phyloP scores from a whole-genome alignment of 2,888 invertebrate species.

The Catotricha subobsoleta region DNA sequence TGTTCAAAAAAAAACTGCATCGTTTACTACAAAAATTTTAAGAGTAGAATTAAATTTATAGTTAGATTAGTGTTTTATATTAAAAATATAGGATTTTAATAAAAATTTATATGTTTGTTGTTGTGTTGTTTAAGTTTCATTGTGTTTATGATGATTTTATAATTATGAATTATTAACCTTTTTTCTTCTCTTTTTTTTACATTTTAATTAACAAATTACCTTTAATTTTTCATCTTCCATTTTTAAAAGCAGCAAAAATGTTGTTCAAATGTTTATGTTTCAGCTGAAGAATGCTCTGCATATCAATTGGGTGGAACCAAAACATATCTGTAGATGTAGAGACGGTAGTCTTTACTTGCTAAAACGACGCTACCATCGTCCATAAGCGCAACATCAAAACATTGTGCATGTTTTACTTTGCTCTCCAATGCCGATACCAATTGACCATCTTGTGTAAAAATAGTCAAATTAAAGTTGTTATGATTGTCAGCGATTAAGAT shows the following conservation, averaged over 20 bases:
- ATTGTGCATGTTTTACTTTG: conserved; percentile 99
- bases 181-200: background rate
- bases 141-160: too few relatives aligned
- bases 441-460: conserved; percentile 95
- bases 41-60: too few relatives aligned
- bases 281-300: too few relatives aligned
- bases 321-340: conserved; percentile 98
- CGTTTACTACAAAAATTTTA: too few relatives aligned
- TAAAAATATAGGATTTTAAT: too few relatives aligned
- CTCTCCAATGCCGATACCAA: conserved; percentile 96
- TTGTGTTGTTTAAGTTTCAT: too few relatives aligned
- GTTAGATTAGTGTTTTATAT: too few relatives aligned
- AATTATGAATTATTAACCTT: too few relatives aligned
- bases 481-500: conserved; percentile 99
- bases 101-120: too few relatives aligned
- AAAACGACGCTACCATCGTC: conserved; percentile 97
- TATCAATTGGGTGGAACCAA: conserved; percentile 74
- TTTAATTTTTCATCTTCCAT: background rate
- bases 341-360: conserved; percentile 97
- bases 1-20: too few relatives aligned
- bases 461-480: conserved; percentile 98
- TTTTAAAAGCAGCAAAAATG: background rate
- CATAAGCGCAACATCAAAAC: conserved; percentile 98
- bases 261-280: background rate
- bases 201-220: background rate